Evolutionary conservation across 2,797 vertebrate genomes (phyloP).

Genomic region (Botia almorhae): DNA sequence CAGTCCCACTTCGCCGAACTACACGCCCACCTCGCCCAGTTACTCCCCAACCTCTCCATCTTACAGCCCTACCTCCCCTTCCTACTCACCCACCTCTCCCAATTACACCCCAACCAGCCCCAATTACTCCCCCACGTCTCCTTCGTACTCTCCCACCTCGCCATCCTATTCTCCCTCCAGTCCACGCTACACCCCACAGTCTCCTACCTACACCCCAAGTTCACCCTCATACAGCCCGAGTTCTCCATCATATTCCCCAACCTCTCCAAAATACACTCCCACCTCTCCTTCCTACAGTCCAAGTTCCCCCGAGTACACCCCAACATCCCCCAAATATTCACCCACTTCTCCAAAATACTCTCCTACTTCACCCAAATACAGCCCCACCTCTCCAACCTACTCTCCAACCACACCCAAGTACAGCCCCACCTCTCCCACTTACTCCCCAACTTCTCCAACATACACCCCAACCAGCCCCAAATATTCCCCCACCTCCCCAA

Average conservation of each 20-base stretch:
- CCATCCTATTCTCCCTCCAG: conserved; percentile 90
- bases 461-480: conserved; percentile 83
- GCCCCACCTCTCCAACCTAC: conserved; percentile 85
- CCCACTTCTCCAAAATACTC: conserved; percentile 90
- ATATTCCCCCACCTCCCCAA: conserved; percentile 88
- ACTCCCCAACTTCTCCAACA: conserved; percentile 80
- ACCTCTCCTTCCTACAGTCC: conserved; percentile 91
- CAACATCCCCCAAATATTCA: conserved; percentile 88
- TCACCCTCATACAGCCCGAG: conserved; percentile 91
- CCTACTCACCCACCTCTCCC: conserved; percentile 87
- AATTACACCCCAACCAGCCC: conserved; percentile 88
- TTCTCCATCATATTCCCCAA: conserved; percentile 88
- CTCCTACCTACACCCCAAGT: conserved; percentile 90
- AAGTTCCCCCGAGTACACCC: conserved; percentile 90
- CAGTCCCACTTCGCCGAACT: conserved; percentile 87
- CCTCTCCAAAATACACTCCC: conserved; percentile 89
- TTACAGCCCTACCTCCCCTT: conserved; percentile 88
- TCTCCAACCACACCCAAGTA: conserved; percentile 87
- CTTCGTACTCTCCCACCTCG: conserved; percentile 88
- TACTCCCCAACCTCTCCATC: conserved; percentile 87
- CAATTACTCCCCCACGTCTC: conserved; percentile 89
- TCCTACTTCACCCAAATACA: conserved; percentile 89
- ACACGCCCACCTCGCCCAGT: conserved; percentile 88
- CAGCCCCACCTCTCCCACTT: conserved; percentile 80
- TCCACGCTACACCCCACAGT: conserved; percentile 89